These are phyloP conservation scores for Rhorus exstirpatorius DNA, from an alignment of 2,888 invertebrate species.

Conservation along the genomic window DNA sequence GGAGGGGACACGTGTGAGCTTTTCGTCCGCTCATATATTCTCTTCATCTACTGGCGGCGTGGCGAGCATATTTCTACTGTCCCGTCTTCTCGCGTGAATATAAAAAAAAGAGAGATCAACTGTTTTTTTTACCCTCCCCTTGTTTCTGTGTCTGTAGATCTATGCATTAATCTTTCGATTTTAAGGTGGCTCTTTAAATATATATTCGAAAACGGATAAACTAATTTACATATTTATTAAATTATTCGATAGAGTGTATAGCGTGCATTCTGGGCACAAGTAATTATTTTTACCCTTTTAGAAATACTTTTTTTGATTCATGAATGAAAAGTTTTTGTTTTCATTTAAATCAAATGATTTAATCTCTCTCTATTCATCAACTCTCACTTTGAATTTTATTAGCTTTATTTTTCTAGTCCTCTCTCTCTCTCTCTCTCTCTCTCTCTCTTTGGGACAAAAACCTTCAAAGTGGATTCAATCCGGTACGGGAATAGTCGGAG, in stretches of 20 bases:
- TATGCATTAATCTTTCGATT: too few relatives aligned
- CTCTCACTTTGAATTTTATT: neutral
- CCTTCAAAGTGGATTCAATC: conserved; percentile 49
- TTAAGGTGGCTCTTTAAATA: too few relatives aligned
- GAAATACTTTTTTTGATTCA: too few relatives aligned
- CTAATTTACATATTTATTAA: too few relatives aligned
- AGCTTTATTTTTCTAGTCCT: neutral
- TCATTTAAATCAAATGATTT: too few relatives aligned
- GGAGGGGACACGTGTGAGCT: conserved; percentile 24
- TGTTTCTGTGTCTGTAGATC: conserved; percentile 7
- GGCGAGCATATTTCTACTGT: conserved; percentile 13
- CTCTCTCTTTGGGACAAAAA: conserved; percentile 1
- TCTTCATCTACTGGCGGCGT: conserved; percentile 34
- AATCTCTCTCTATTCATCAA: neutral
- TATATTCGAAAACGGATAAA: too few relatives aligned
- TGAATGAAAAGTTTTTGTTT: too few relatives aligned
- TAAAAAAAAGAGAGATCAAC: too few relatives aligned
- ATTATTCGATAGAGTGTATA: too few relatives aligned
- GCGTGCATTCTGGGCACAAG: too few relatives aligned
- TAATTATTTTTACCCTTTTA: too few relatives aligned
- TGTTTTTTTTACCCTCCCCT: conserved; percentile 13
- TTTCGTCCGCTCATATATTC: conserved; percentile 63
- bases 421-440: neutral
- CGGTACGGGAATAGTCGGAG: conserved; percentile 53
- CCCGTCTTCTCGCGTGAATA: conserved; percentile 25